A percentile compares a stretch with the other conserved stretches of the same genome.
phyloP scores from a whole-genome alignment of 2,113 vertebrate species.

The Hippolais icterina region DNA sequence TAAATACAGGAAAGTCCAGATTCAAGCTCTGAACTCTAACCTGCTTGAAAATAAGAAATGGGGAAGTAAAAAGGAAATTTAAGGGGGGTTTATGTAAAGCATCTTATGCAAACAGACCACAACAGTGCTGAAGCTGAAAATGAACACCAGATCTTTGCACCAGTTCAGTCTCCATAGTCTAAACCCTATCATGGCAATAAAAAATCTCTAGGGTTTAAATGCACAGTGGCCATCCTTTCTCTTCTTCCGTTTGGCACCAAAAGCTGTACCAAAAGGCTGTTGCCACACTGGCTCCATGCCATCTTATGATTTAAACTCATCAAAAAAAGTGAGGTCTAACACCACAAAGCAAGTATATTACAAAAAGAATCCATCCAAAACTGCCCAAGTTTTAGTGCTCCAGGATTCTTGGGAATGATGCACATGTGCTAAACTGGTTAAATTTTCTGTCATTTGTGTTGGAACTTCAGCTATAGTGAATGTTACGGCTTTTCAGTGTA shows the following conservation, averaged over 20 bases:
- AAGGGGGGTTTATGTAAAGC: not conserved
- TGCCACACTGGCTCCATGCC: not conserved
- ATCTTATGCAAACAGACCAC: not conserved
- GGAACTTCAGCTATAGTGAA: not conserved
- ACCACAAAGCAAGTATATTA: not conserved
- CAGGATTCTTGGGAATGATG: not conserved
- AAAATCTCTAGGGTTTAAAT: not conserved
- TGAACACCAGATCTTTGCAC: not conserved
- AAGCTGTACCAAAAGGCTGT: not conserved
- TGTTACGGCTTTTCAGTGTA: not conserved
- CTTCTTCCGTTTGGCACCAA: not conserved
- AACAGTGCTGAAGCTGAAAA: not conserved
- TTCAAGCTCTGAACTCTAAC: not conserved
- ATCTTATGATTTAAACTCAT: not conserved
- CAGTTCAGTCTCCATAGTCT: not conserved
- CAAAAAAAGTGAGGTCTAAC: not conserved
- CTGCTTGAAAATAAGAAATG: not conserved
- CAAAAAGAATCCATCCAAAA: not conserved
- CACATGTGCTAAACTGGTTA: not conserved
- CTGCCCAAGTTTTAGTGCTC: not conserved
- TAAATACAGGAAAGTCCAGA: not conserved
- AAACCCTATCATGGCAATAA: not conserved
- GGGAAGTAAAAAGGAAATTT: not conserved
- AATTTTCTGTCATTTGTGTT: not conserved
- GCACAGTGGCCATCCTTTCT: not conserved